A percentile compares a stretch with the other conserved stretches of the same genome.
Evolutionary conservation across 30 jellyfish, hydroid and myxozoan genomes (phyloP).

Genomic region (Turritopsis rubra): DNA sequence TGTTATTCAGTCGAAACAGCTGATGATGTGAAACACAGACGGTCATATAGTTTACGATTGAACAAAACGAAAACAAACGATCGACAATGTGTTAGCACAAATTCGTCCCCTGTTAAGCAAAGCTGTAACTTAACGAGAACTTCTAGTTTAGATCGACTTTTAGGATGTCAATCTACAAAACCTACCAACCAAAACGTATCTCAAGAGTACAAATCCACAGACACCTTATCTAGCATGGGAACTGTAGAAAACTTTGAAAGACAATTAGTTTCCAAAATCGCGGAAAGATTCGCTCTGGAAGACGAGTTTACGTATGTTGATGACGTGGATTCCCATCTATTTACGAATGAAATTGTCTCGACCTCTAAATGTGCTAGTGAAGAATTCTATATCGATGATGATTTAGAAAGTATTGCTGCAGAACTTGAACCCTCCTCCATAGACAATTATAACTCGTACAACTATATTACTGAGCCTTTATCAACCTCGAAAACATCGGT

Average conservation of each 20-base stretch:
- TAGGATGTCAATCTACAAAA: not conserved
- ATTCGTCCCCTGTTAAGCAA: conserved; percentile 23
- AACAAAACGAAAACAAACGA: not conserved
- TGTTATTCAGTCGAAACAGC: not conserved
- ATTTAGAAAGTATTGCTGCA: conserved; percentile 27
- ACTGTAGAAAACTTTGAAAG: conserved; percentile 79
- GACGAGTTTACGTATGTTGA: conserved; percentile 38
- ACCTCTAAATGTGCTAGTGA: conserved; percentile 14
- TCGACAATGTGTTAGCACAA: conserved; percentile 25
- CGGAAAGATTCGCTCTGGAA: conserved; percentile 88
- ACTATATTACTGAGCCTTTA: not conserved
- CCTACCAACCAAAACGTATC: not conserved
- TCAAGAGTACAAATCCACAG: conserved; percentile 28
- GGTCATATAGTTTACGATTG: conserved; percentile 2
- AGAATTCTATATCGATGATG: conserved; percentile 30
- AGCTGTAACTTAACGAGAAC: not conserved
- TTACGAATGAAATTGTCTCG: not conserved
- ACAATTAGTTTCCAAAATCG: conserved; percentile 74
- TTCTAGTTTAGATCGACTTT: conserved; percentile 18
- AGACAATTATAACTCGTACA: not conserved
- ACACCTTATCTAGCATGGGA: conserved; percentile 58
- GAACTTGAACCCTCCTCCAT: conserved; percentile 22
- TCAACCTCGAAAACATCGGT: not conserved
- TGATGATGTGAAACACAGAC: not conserved
- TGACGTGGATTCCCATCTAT: not conserved